Conservation (phyloP, 2,797 vertebrate species). For the Sebastiscus albofasciatus region DNA sequence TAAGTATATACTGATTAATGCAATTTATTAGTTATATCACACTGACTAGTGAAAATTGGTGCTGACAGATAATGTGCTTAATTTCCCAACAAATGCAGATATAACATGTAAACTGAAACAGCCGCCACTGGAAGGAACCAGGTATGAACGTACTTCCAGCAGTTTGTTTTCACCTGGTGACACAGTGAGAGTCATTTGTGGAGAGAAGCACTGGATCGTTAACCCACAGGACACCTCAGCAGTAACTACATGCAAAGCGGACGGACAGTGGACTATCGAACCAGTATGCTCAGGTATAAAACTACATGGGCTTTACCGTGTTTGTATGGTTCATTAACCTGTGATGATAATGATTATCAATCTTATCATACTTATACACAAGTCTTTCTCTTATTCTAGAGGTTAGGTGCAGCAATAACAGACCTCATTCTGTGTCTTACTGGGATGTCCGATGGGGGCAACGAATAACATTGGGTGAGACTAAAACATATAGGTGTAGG, state of each 20-base stretch:
- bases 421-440: rapidly evolving
- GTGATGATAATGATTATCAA: no score
- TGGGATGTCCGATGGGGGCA: rapidly evolving
- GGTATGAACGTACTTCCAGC: neutral
- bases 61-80: neutral
- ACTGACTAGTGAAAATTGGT: neutral
- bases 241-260: neutral
- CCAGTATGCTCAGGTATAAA: slow-evolving; percentile 64
- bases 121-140: rapidly evolving
- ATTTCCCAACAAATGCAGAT: slow-evolving; percentile 39
- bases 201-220: rapidly evolving
- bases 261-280: slow-evolving; percentile 23
- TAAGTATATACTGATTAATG: slow-evolving; percentile 18
- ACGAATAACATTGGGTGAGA: rapidly evolving
- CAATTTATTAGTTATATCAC: neutral
- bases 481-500: rapidly evolving
- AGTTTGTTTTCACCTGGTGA: slow-evolving; percentile 46
- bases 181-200: slow-evolving; percentile 24
- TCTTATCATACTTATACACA: neutral
- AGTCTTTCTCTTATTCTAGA: slow-evolving; percentile 50
- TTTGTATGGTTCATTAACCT: neutral
- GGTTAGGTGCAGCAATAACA: slow-evolving; percentile 28
- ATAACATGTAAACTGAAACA: slow-evolving; percentile 31
- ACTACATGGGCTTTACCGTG: neutral
- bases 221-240: rapidly evolving